Evolutionary conservation across 1,140 invertebrate species (phyloP), one percentile per base, ranked within the genome.

Genomic region (Brachionus rubens): DNA sequence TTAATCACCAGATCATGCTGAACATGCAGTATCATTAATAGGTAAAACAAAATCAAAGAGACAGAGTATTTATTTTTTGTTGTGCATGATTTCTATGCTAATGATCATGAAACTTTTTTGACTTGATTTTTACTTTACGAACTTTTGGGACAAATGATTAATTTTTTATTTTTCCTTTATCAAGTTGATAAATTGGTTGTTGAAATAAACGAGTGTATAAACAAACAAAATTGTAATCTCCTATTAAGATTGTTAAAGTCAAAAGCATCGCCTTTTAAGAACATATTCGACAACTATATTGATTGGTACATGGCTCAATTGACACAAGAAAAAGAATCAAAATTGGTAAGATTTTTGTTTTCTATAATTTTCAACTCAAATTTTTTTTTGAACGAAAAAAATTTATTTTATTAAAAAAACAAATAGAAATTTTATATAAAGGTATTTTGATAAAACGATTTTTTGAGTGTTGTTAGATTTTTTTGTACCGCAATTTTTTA

Each of bases 241-340:
- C 59, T 65, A 7, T 14, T 65, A 28, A 36, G 59, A 2, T 19
- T 65, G 5, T 65, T 65, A 41, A 65, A 65, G 36, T 65, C 59
- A 24, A 65, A 65, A 19, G 40, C 19, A 12, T 65, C 59, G 43
- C 59, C 59, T 12, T 65, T 65, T 28, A 65, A 43, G 19, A 24
- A 65, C 36, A 26, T 65, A 10, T 43, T 46, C 10, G 59, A 65
- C 9, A 65, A 28, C 24, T 43, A 65, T 41, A 26, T 65, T 19
- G 59, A 65, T 43, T 65, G 59, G 59, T 65, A 65, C 21, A 19
- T 65, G 59, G 59, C 59, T 24, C 59, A 65, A 65, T 65, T 65
- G 24, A 65, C 59, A 9, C 59, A 65, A 46, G 59, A 65, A 65
- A 65, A 65, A 43, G 59, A 65, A 28, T 65, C 36, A 14, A 65